Evolutionary conservation across 1,140 invertebrate species (phyloP).

Genomic region (Metaphire vulgaris): DNA sequence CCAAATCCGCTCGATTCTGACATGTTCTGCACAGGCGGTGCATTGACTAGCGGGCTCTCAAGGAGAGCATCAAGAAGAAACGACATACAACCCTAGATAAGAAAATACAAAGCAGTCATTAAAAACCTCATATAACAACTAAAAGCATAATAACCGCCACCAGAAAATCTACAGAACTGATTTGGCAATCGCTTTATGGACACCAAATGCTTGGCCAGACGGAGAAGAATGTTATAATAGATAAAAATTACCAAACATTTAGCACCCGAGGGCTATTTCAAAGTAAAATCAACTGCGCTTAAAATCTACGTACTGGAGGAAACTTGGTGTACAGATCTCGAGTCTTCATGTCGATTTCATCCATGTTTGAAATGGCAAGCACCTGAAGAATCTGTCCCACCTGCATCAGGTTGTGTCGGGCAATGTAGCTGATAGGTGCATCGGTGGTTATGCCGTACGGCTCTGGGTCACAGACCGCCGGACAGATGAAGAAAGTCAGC

Average conservation of each 20-base stretch:
- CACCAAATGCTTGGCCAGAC: no score
- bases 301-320: conserved; percentile 57
- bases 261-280: no score
- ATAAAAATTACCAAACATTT: no score
- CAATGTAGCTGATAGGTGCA: conserved; percentile 81
- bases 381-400: conserved; percentile 80
- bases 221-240: no score
- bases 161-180: no score
- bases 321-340: conserved; percentile 69
- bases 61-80: conserved; percentile 66
- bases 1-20: conserved; percentile 59
- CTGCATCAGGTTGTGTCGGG: conserved; percentile 80
- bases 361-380: conserved; percentile 74
- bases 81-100: conserved; percentile 61
- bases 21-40: conserved; percentile 32
- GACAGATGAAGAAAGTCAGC: conserved; percentile 89
- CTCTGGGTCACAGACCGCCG: conserved; percentile 92
- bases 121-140: neutral
- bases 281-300: no score
- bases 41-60: conserved; percentile 47
- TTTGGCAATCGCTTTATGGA: no score
- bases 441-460: conserved; percentile 85
- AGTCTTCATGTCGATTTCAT: conserved; percentile 66
- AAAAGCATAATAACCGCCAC: conserved; percentile 18
- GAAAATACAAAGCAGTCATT: conserved; percentile 10